Evolutionary conservation across 2,888 invertebrate genomes (phyloP), one percentile per base, ranked within the genome.

Genomic region (Napeogenes inachia): DNA sequence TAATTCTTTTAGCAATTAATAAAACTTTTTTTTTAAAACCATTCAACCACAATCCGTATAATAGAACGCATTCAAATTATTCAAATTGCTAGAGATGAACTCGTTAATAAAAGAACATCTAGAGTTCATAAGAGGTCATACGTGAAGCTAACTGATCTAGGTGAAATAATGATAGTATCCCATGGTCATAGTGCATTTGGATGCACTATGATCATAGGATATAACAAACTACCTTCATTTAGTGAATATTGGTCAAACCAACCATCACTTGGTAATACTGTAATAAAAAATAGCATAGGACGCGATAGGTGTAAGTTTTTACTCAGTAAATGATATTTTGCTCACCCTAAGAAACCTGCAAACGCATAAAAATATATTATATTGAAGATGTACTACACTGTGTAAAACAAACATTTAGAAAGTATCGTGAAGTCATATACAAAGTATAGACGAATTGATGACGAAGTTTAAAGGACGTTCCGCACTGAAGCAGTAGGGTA

Each of bases 351-450:
- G n/a, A 56, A 56, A 13, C 45, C 42, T 42, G 42, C 35, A 38
- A 56, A 56, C n/a, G 45, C 42, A 56, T 35, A 35, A 45, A 42
- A 56, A 56, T 56, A 13, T 56, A 56, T 42, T 35, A 56, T 56
- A 38, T 56, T 45, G 56, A 56, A 38, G 45, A 56, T 42, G 42
- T 56, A 56, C 42, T 45, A 12, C 38, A 56, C 56, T 56, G 35
- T 42, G n/a, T 54, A 13, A 54, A 54, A 54, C 54, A 54, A 54
- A 54, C 54, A 54, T 54, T 54, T 54, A 54, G 54, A 33, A 30
- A 54, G 4, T 54, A 54, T 54, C 30, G 54, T 54, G 54, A 54
- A n/a, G n/a, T n/a, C n/a, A 54, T 54, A 35, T 46, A 46, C 38
- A 38, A 38, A 38, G 38, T 38, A 38, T 38, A 38, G 38, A 38